Evolutionary conservation across 2,113 vertebrate species (phyloP).

Genomic region (Podarcis muralis): DNA sequence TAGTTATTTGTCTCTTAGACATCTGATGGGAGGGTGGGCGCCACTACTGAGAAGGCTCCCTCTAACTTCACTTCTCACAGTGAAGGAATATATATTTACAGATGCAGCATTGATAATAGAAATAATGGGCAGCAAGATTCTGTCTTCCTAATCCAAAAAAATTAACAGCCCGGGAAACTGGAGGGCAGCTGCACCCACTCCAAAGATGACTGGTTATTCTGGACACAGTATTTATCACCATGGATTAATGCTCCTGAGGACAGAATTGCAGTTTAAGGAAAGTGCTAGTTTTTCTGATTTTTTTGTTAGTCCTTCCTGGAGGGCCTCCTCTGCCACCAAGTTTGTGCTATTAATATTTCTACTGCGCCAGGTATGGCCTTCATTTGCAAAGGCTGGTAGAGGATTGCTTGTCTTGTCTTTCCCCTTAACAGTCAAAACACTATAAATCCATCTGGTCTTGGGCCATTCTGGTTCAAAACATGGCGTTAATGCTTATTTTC

Average conservation of each 20-base stretch:
- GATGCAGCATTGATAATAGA: background rate
- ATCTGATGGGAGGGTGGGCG: no score
- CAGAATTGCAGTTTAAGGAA: background rate
- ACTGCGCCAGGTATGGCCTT: background rate
- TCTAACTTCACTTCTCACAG: no score
- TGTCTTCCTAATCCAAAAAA: background rate
- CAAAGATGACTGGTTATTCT: background rate
- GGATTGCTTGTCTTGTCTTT: background rate
- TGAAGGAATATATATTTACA: background rate
- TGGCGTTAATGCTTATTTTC: background rate
- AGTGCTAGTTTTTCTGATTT: background rate
- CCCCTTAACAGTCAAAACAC: background rate
- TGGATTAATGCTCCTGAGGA: background rate
- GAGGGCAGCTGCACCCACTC: background rate
- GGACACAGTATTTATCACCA: background rate
- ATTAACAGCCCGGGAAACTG: background rate
- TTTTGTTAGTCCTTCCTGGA: background rate
- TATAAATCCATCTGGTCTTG: no score
- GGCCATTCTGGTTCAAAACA: no score
- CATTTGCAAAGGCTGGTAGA: background rate
- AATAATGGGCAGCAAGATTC: background rate
- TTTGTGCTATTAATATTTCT: background rate
- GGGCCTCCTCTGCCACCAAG: background rate
- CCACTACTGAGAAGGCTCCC: no score
- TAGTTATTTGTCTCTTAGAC: no score